Conservation (phyloP, 2,888 invertebrate species). For the Syritta pipiens region DNA sequence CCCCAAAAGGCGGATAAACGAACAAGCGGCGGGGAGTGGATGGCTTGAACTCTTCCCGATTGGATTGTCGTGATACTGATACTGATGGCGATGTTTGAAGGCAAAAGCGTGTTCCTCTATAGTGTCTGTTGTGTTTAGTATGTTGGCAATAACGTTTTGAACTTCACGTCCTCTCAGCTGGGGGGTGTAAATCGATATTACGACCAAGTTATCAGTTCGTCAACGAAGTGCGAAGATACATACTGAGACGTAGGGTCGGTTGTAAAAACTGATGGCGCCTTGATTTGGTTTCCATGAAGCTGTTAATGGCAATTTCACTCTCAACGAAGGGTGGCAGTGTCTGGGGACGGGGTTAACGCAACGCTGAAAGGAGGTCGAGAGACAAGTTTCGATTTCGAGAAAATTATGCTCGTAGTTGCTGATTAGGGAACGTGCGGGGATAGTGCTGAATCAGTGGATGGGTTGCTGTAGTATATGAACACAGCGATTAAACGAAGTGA, state of each 20-base stretch:
- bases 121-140: slow-evolving; percentile 11
- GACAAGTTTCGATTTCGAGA: slow-evolving; percentile 14
- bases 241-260: not conserved
- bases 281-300: slow-evolving; percentile 41
- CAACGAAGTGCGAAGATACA: slow-evolving; percentile 22
- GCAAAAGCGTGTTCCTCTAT: slow-evolving; percentile 25
- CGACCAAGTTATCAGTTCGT: slow-evolving; percentile 38
- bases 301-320: slow-evolving; percentile 35
- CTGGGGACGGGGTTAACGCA: not conserved
- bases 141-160: slow-evolving; percentile 28
- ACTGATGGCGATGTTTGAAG: slow-evolving; percentile 10
- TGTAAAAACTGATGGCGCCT: slow-evolving; percentile 46
- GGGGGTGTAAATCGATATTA: slow-evolving; percentile 20
- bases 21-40: not conserved
- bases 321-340: slow-evolving; percentile 7
- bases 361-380: slow-evolving; percentile 1
- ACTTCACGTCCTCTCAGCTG: not conserved
- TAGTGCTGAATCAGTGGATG: slow-evolving; percentile 7
- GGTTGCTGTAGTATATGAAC: not conserved
- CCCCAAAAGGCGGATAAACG: slow-evolving; percentile 11
- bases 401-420: slow-evolving; percentile 12
- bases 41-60: slow-evolving; percentile 8
- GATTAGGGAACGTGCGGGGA: not conserved
- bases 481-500: not conserved
- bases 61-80: slow-evolving; percentile 31